Evolutionary conservation across 2,888 invertebrate species (phyloP).

Genomic region (Drosophila imparisetae): DNA sequence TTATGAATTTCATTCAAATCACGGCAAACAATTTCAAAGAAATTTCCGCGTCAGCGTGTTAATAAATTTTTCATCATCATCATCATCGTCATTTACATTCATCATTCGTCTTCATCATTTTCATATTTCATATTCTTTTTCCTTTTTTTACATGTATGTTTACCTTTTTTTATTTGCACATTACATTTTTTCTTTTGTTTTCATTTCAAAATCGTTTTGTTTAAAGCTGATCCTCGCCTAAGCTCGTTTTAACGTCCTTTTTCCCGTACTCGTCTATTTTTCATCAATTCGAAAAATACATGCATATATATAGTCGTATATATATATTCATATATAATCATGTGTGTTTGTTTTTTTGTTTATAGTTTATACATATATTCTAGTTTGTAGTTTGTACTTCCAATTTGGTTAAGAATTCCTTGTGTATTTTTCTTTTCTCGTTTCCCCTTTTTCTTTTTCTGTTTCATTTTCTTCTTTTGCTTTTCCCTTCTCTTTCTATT

Average conservation of each 20-base stretch:
- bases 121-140: conserved; percentile 1
- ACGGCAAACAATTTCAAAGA: conserved; percentile 81
- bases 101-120: conserved; percentile 19
- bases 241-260: conserved; percentile 58
- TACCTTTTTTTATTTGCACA: neutral
- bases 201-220: conserved; percentile 19
- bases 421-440: conserved; percentile 73
- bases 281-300: conserved; percentile 53
- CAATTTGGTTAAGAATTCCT: conserved; percentile 82
- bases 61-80: conserved; percentile 19
- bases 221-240: conserved; percentile 63
- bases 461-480: conserved; percentile 28
- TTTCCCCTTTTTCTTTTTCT: conserved; percentile 35
- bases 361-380: conserved; percentile 76
- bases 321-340: conserved; percentile 32
- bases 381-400: conserved; percentile 80
- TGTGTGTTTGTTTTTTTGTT: conserved; percentile 27
- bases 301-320: conserved; percentile 16
- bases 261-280: conserved; percentile 5
- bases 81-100: conserved; percentile 12
- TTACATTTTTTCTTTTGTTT: conserved; percentile 1
- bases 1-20: conserved; percentile 84
- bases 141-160: conserved; percentile 22
- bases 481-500: neutral
- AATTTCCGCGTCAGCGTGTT: conserved; percentile 60